Evolutionary conservation across 1,140 invertebrate species (phyloP), one percentile per base, ranked within the genome.

Genomic region (Magallana gigas): DNA sequence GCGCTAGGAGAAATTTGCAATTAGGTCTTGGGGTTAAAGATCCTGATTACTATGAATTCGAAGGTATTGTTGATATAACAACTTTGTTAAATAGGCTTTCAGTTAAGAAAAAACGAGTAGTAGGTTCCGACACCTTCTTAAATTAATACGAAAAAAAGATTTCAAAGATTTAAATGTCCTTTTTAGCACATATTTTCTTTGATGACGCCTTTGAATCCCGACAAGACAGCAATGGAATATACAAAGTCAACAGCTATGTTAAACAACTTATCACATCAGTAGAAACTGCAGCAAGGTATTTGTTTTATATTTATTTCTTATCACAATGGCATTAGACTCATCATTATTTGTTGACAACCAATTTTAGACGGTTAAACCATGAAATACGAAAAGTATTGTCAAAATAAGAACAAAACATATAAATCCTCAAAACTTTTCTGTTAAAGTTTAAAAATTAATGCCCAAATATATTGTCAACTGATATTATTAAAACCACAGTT

Each of bases 11-110:
- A 71, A 97, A 98, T 1, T 98, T 98, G 0, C 97, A 98, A 93
- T 97, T 98, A 92, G 98, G 98, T 94, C 95, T 99, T 76, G 96
- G 97, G 81, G 97, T 98, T 57, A 96, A 98, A 6, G 98, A 99
- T 95, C 98, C 98, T 0, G 98, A 99, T 95, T 99, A 99, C 93
- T 99, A 99, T 93, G 98, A 99, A 96, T 99, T 99, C 93, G 98
- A 99, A 96, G 96, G 96, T 96, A 94, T 92, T 12, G 14, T 48
- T 48, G 36, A 48, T 48, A 48, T 48, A 48, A 48, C 0, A 48
- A 8, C 12, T 57, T 48, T 48, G 2, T 48, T 48, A 48, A 48
- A 48, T 48, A 48, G 2, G 36, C 36, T 48, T 48, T 48, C 2
- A 48, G 5, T 48, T 48, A 48, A 48, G 5, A 48, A 48, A 48